phyloP scores from a whole-genome alignment of 2,888 invertebrate genomes.

The Pristionchus entomophagus region DNA sequence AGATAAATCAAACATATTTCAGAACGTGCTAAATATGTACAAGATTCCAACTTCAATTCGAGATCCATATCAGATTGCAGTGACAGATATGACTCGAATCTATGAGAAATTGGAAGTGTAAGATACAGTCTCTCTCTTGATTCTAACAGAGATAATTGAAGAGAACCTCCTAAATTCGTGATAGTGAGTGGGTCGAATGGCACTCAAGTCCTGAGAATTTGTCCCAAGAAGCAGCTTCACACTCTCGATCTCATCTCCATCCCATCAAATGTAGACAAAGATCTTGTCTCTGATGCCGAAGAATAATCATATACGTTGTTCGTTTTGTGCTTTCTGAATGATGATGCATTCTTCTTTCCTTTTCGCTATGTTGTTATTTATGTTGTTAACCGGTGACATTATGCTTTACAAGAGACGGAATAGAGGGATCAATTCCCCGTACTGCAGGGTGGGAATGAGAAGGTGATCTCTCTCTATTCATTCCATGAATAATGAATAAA shows the following conservation, averaged over 20 bases:
- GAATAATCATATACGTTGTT: no score
- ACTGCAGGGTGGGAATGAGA: no score
- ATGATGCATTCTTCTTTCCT: no score
- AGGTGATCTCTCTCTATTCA: no score
- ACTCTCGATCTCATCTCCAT: background rate
- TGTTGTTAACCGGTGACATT: no score
- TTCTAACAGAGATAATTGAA: background rate
- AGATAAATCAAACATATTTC: no score
- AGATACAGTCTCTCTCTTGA: background rate
- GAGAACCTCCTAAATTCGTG: conserved; percentile 6
- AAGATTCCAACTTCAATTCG: background rate
- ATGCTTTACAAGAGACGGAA: no score
- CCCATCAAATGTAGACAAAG: background rate
- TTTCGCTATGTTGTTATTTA: no score
- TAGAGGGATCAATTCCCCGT: no score
- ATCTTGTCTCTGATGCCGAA: background rate
- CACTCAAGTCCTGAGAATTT: background rate
- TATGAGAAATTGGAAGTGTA: background rate
- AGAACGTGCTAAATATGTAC: background rate
- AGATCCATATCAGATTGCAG: background rate
- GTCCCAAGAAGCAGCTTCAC: background rate
- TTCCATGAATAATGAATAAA: no score
- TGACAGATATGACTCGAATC: background rate
- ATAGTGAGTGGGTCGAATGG: conserved; percentile 14
- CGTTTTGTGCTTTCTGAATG: no score